Conservation (phyloP, 2,797 vertebrate genomes). For the Sorex maritimensis region DNA sequence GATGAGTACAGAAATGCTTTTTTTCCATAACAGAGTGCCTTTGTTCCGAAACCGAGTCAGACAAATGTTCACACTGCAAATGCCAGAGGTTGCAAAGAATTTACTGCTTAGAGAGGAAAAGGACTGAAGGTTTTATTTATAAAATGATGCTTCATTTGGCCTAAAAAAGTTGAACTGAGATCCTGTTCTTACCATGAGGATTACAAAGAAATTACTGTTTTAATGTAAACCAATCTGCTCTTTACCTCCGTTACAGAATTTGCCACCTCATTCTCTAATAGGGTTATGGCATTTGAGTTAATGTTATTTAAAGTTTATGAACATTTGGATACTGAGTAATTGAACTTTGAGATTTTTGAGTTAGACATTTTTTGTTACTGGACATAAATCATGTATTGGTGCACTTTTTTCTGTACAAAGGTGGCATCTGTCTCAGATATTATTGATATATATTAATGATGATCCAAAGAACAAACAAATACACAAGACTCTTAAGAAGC, state of each 20-base stretch:
- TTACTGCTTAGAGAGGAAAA: conserved; percentile 63
- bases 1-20: conserved; percentile 18
- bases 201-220: conserved; percentile 69
- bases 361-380: background rate
- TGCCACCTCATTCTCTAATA: background rate
- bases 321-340: background rate
- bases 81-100: conserved; percentile 71
- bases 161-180: conserved; percentile 70
- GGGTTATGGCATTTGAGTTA: conserved; percentile 34
- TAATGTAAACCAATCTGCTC: conserved; percentile 12
- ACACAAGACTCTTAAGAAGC: conserved; percentile 13
- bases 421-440: conserved; percentile 7
- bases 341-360: conserved; percentile 57
- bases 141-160: conserved; percentile 75
- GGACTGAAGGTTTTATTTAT: conserved; percentile 74
- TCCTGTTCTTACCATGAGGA: conserved; percentile 58
- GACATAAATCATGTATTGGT: conserved; percentile 48
- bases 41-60: conserved; percentile 57
- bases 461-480: conserved; percentile 65
- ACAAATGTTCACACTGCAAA: conserved; percentile 72
- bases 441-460: conserved; percentile 68
- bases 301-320: conserved; percentile 64
- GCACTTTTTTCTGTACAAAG: conserved; percentile 48
- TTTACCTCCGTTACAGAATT: conserved; percentile 30
- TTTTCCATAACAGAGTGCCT: conserved; percentile 64